Percentiles rank a stretch among this genome's conserved stretches.
These are phyloP conservation scores for Blastobasis lacticolella DNA, from an alignment of 2,888 invertebrate species.

Conservation along the genomic window DNA sequence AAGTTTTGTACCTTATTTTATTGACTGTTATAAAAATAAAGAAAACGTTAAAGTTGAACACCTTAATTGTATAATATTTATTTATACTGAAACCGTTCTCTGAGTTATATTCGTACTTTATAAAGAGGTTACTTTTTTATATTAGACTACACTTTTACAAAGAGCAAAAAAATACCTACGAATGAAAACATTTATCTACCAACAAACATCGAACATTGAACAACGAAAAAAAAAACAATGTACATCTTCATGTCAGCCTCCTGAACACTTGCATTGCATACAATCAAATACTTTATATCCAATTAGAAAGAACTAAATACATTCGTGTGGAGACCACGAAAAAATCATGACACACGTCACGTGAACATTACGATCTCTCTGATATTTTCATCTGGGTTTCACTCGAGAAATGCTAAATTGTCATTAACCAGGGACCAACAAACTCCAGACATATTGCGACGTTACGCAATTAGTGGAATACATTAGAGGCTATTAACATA, in stretches of 20 bases:
- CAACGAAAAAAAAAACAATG: too few species aligned
- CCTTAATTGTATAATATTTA: slow-evolving; percentile 4
- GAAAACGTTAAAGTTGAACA: slow-evolving; percentile 4
- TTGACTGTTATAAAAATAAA: slow-evolving; percentile 20
- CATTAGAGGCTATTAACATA: slow-evolving; percentile 8
- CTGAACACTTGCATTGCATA: too few species aligned
- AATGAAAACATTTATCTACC: too few species aligned
- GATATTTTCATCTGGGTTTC: slow-evolving; percentile 35
- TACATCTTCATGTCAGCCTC: too few species aligned
- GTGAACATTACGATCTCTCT: slow-evolving; percentile 18
- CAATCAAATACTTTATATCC: too few species aligned
- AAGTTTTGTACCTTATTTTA: slow-evolving; percentile 19
- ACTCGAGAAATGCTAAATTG: slow-evolving; percentile 34
- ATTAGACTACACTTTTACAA: too few species aligned
- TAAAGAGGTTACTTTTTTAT: too few species aligned
- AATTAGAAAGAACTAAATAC: too few species aligned
- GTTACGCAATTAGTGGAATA: slow-evolving; percentile 19
- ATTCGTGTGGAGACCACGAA: slow-evolving; percentile 15
- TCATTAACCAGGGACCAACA: slow-evolving; percentile 23
- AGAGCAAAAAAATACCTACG: too few species aligned
- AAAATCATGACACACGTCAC: slow-evolving; percentile 34
- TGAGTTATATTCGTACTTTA: too few species aligned
- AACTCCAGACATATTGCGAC: slow-evolving; percentile 15
- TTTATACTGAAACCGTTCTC: slow-evolving; percentile 11
- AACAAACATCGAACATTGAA: too few species aligned